These are phyloP conservation scores for Drosophila quinaria DNA, from an alignment of 2,888 invertebrate species.

Conservation along the genomic window DNA sequence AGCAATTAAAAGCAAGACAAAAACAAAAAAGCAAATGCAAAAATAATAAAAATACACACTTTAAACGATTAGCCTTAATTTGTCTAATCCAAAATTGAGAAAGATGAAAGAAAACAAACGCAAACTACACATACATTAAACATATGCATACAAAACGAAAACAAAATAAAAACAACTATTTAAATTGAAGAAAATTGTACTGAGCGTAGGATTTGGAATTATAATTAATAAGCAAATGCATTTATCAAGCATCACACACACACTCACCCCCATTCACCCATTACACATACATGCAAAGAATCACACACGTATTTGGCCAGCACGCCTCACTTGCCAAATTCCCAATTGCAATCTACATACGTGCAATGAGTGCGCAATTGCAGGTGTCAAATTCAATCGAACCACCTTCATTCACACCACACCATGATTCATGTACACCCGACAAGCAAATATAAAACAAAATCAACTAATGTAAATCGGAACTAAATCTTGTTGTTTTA, in stretches of 20 bases:
- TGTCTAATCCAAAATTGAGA: constrained; percentile 19
- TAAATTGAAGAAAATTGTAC: constrained; percentile 53
- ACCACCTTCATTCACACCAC: constrained; percentile 8
- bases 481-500: constrained; percentile 13
- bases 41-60: constrained; percentile 27
- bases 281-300: background rate
- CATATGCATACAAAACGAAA: constrained; percentile 7
- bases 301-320: background rate
- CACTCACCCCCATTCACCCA: background rate
- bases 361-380: background rate
- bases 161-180: constrained; percentile 1
- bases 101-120: constrained; percentile 17
- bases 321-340: constrained; percentile 20
- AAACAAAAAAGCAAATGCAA: constrained; percentile 14
- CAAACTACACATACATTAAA: constrained; percentile 2
- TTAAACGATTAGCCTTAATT: constrained; percentile 34
- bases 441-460: constrained; percentile 15
- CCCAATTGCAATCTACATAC: constrained; percentile 29
- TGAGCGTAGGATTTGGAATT: constrained; percentile 55
- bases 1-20: constrained; percentile 18
- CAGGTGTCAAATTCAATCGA: background rate
- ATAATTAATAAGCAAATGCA: constrained; percentile 60
- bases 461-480: constrained; percentile 44
- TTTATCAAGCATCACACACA: constrained; percentile 45
- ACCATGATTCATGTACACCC: constrained; percentile 7